Evolutionary conservation across 2,113 vertebrate genomes (phyloP).

Genomic region (Datnioides undecimradiatus): DNA sequence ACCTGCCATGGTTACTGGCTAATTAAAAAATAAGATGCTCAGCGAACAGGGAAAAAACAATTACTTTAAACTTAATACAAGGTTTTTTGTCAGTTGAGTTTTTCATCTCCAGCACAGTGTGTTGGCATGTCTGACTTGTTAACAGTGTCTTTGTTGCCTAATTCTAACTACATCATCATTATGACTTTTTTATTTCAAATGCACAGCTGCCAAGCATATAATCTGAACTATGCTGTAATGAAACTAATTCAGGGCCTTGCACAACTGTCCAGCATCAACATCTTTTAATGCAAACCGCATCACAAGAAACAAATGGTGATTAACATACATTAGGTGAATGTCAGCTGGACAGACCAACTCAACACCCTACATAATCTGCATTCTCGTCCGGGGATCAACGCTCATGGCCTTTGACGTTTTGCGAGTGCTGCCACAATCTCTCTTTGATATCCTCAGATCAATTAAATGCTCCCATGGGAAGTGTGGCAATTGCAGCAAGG

Average conservation of each 20-base stretch:
- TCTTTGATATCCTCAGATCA: conserved; percentile 59
- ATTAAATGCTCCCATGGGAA: conserved; percentile 33
- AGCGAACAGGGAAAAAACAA: not conserved
- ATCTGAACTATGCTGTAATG: too few species aligned
- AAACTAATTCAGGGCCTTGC: too few species aligned
- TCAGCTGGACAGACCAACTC: not conserved
- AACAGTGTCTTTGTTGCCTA: not conserved
- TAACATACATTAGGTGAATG: not conserved
- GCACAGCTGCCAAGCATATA: too few species aligned
- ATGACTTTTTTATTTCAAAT: not conserved
- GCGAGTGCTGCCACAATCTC: conserved; percentile 45
- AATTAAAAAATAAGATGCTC: not conserved
- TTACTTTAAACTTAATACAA: not conserved
- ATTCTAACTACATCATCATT: not conserved
- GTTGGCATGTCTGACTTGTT: not conserved
- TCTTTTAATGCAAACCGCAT: not conserved
- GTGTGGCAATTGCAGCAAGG: conserved; percentile 33
- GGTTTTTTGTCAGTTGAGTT: not conserved
- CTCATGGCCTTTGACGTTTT: conserved; percentile 37
- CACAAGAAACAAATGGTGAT: not conserved
- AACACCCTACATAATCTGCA: conserved; percentile 24
- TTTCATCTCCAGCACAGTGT: not conserved
- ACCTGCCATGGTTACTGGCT: not conserved
- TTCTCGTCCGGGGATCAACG: conserved; percentile 40
- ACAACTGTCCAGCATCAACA: too few species aligned